Conservation (phyloP, 2,113 vertebrate genomes). For the Mastomys coucha region DNA sequence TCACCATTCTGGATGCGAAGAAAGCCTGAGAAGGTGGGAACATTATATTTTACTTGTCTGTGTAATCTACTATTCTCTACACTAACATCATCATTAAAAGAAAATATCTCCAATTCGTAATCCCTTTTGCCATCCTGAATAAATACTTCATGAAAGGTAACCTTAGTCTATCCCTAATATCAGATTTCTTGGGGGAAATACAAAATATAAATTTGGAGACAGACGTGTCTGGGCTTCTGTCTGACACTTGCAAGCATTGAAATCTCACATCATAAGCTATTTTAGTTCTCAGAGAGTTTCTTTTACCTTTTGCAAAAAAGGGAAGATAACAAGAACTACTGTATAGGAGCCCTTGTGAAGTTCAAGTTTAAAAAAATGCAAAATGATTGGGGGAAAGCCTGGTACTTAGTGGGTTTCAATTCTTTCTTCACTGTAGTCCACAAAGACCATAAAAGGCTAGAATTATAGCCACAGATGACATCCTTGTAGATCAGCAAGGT, state of each 20-base stretch:
- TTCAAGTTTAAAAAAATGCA: not conserved
- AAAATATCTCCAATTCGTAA: not conserved
- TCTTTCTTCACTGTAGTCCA: not conserved
- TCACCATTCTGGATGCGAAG: not conserved
- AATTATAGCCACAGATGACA: not conserved
- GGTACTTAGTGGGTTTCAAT: conserved; percentile 25
- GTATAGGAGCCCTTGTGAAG: not conserved
- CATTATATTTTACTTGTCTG: not conserved
- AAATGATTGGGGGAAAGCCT: not conserved
- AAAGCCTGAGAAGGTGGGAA: not conserved
- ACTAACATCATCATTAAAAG: conserved; percentile 6
- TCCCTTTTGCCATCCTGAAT: not conserved
- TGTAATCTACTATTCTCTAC: not conserved
- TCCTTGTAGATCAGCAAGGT: not conserved
- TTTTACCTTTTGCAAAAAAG: conserved; percentile 46
- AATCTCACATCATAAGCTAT: conserved; percentile 57
- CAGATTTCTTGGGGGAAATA: conserved; percentile 45
- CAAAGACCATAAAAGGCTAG: not conserved
- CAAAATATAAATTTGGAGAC: conserved; percentile 39
- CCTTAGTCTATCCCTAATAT: conserved; percentile 18
- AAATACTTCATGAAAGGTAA: not conserved
- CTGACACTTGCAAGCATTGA: conserved; percentile 47
- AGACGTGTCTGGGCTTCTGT: conserved; percentile 34
- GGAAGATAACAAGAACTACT: conserved; percentile 20
- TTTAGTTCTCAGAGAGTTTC: conserved; percentile 44